These are phyloP conservation scores for Cricetomys ansorgei DNA, from an alignment of 2,113 vertebrate species.

Conservation along the genomic window DNA sequence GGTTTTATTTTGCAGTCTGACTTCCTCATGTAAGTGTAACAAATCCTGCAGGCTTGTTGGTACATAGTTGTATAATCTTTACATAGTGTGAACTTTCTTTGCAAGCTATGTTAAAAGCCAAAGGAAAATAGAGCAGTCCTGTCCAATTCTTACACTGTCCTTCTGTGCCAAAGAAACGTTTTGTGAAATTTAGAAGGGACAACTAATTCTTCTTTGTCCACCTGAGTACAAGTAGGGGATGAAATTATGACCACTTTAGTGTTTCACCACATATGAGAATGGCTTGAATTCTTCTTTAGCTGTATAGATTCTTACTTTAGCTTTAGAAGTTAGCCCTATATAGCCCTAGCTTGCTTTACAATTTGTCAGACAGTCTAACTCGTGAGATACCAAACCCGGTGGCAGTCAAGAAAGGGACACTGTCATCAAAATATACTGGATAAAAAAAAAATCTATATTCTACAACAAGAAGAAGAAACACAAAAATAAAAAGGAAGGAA, in stretches of 20 bases:
- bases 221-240: neutral
- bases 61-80: slow-evolving; percentile 80
- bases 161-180: slow-evolving; percentile 24
- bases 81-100: slow-evolving; percentile 72
- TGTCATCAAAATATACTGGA: neutral
- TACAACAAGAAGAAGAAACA: neutral
- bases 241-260: neutral
- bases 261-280: neutral
- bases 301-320: neutral
- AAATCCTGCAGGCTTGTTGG: slow-evolving; percentile 81
- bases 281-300: neutral
- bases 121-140: slow-evolving; percentile 68
- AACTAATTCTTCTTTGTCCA: neutral
- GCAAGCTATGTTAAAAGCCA: slow-evolving; percentile 61
- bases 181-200: neutral
- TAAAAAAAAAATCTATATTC: neutral
- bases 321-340: neutral
- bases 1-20: slow-evolving; percentile 78
- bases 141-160: neutral
- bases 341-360: neutral
- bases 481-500: too few relatives aligned
- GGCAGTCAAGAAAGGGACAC: neutral
- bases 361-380: neutral
- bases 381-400: neutral
- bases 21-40: slow-evolving; percentile 77